A percentile compares a stretch with the other conserved stretches of the same genome.
phyloP scores from a whole-genome alignment of 1,140 invertebrate genomes.

The Megalonaias nervosa region DNA sequence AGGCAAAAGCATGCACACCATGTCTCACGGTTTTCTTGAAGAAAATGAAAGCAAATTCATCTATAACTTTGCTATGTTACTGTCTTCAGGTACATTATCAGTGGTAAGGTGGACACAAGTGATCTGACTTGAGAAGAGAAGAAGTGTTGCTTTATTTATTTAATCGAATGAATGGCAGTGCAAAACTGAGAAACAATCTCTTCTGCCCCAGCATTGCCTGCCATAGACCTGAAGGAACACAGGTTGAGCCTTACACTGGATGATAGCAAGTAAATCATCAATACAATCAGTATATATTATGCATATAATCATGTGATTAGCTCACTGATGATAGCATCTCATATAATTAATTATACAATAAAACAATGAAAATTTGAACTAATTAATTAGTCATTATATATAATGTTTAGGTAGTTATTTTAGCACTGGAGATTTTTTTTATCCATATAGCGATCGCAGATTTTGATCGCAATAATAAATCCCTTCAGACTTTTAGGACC shows the following conservation, averaged over 20 bases:
- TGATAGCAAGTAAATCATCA: conserved; percentile 15
- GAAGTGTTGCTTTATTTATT: conserved; percentile 69
- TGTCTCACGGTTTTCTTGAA: no score
- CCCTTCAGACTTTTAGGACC: no score
- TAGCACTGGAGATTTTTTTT: no score
- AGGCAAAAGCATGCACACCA: no score
- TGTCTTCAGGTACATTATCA: conserved; percentile 54
- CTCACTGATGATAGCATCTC: neutral
- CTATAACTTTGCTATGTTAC: neutral
- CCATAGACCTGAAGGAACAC: conserved; percentile 41
- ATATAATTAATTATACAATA: neutral
- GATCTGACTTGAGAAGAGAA: conserved; percentile 73
- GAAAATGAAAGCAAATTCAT: no score
- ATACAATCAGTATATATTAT: no score
- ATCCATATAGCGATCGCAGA: no score
- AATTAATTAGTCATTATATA: neutral
- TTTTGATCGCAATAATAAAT: no score
- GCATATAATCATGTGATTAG: no score
- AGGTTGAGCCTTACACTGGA: conserved; percentile 46
- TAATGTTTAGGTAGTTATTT: no score
- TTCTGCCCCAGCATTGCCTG: conserved; percentile 38
- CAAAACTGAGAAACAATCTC: conserved; percentile 19
- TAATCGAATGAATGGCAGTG: conserved; percentile 67
- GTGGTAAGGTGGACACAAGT: conserved; percentile 65
- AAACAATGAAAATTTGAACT: no score